These are phyloP conservation scores for Cynopterus brachyotis DNA, from an alignment of 2,113 vertebrate species.

Conservation along the genomic window DNA sequence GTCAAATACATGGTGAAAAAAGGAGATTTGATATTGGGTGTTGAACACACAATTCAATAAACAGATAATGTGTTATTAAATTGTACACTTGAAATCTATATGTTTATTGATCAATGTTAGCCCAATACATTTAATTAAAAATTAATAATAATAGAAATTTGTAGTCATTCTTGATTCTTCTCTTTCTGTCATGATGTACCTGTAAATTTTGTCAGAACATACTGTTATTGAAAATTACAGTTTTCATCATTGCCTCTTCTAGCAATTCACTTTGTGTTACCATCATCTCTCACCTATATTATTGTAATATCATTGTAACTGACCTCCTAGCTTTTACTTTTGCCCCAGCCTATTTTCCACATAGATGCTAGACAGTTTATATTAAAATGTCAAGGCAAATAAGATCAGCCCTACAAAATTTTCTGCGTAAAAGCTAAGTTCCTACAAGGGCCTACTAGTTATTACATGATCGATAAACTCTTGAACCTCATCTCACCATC, in stretches of 20 bases:
- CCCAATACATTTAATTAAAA: no score
- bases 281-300: neutral
- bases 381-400: constrained; percentile 55
- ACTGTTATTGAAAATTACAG: neutral
- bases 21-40: no score
- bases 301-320: neutral
- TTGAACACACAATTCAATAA: no score
- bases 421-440: neutral
- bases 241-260: neutral
- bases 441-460: neutral
- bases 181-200: neutral
- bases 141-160: neutral
- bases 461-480: neutral
- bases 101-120: no score
- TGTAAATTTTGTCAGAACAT: neutral
- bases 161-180: neutral
- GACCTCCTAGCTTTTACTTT: neutral
- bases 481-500: neutral
- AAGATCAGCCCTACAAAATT: constrained; percentile 18
- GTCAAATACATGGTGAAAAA: no score
- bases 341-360: neutral
- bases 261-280: neutral
- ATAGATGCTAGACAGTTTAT: neutral
- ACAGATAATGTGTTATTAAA: no score
- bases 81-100: no score